A percentile compares a stretch with the other conserved stretches of the same genome.
These are phyloP conservation scores for Drosophila robusta DNA, from an alignment of 2,888 invertebrate species.

Conservation along the genomic window DNA sequence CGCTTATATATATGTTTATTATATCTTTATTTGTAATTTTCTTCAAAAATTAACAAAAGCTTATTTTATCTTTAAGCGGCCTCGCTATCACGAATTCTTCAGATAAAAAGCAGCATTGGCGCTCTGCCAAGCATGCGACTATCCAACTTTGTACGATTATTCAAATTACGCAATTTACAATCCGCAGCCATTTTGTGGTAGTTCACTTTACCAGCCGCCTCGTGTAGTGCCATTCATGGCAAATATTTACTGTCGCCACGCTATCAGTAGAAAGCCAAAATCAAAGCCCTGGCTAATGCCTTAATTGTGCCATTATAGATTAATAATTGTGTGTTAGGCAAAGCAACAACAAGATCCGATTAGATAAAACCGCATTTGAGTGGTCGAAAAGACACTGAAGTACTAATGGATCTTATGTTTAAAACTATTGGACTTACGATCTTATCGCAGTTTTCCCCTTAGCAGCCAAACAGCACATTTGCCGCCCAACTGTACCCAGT, in stretches of 20 bases:
- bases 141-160: constrained; percentile 6
- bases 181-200: not conserved
- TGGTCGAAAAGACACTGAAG: constrained; percentile 21
- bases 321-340: constrained; percentile 26
- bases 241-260: constrained; percentile 31
- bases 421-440: constrained; percentile 21
- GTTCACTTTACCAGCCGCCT: not conserved
- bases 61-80: not conserved
- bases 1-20: too few relatives aligned
- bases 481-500: constrained; percentile 50
- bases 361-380: constrained; percentile 45
- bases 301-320: constrained; percentile 64
- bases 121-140: not conserved
- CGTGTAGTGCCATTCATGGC: constrained; percentile 2
- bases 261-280: constrained; percentile 38
- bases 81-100: not conserved
- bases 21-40: too few relatives aligned
- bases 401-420: constrained; percentile 37
- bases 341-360: constrained; percentile 37
- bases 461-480: constrained; percentile 23
- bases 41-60: not conserved
- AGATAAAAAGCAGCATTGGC: not conserved
- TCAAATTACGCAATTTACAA: constrained; percentile 21
- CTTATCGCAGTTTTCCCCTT: constrained; percentile 32
- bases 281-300: constrained; percentile 55